phyloP scores from a whole-genome alignment of 2,888 invertebrate species.

The Alsophila aescularia region DNA sequence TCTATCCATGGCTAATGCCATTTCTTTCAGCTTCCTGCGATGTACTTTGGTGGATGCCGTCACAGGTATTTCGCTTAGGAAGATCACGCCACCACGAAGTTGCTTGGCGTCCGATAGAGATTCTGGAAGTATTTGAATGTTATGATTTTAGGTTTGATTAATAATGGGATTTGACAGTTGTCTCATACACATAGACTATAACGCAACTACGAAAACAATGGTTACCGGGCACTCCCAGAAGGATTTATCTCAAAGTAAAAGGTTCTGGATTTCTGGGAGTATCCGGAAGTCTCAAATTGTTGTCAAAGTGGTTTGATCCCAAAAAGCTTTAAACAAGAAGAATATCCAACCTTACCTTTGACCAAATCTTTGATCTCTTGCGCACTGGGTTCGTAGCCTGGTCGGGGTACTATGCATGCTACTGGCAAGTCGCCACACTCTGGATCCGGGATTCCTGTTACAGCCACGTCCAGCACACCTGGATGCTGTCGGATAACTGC shows the following conservation, averaged over 20 bases:
- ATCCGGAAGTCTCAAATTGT: too few relatives aligned
- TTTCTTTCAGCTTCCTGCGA: slow-evolving; percentile 47
- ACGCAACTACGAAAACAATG: too few relatives aligned
- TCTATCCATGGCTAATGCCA: slow-evolving; percentile 37
- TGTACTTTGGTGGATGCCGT: slow-evolving; percentile 59
- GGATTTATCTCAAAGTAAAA: too few relatives aligned
- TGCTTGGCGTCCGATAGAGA: slow-evolving; percentile 60
- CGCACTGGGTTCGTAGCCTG: slow-evolving; percentile 41
- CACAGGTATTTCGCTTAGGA: slow-evolving; percentile 55
- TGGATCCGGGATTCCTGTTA: slow-evolving; percentile 51
- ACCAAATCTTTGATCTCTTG: slow-evolving; percentile 57
- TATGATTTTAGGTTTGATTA: background rate
- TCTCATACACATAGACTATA: background rate
- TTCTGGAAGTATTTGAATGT: slow-evolving; percentile 45
- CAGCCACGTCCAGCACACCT: slow-evolving; percentile 55
- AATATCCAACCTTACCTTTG: slow-evolving; percentile 39
- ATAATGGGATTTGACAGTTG: too few relatives aligned
- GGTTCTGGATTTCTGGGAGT: too few relatives aligned
- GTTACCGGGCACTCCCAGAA: too few relatives aligned
- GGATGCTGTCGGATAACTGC: slow-evolving; percentile 53
- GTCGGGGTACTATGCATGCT: slow-evolving; percentile 50
- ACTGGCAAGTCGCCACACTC: slow-evolving; percentile 55
- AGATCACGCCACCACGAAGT: slow-evolving; percentile 63
- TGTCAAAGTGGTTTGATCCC: too few relatives aligned
- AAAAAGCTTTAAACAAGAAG: too few relatives aligned